These are phyloP conservation scores for Oscheius onirici DNA, from an alignment of 2,888 invertebrate genomes.

Conservation along the genomic window DNA sequence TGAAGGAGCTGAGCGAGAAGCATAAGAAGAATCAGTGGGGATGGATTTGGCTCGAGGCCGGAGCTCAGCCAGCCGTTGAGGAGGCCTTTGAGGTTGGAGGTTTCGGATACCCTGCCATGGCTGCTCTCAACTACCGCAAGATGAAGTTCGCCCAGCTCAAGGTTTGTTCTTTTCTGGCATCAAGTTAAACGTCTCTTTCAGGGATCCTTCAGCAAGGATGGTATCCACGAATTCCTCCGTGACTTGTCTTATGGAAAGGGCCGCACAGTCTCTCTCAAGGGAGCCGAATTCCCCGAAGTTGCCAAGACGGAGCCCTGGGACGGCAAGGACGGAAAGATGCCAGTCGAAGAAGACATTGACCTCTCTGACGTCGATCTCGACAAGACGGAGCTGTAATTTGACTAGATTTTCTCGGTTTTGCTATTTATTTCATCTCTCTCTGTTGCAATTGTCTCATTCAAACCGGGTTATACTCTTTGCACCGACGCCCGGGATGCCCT, in stretches of 20 bases:
- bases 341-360: conserved; percentile 74
- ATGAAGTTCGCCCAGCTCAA: conserved; percentile 92
- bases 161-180: not conserved
- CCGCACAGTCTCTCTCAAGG: conserved; percentile 85
- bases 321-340: conserved; percentile 75
- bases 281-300: conserved; percentile 76
- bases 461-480: no score
- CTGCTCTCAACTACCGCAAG: conserved; percentile 93
- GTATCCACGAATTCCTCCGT: conserved; percentile 93
- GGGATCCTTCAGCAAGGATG: conserved; percentile 85
- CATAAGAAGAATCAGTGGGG: conserved; percentile 95
- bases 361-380: conserved; percentile 74
- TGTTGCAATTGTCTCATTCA: no score
- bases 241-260: conserved; percentile 92
- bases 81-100: conserved; percentile 91
- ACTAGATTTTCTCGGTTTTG: no score
- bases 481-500: no score
- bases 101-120: conserved; percentile 99
- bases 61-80: conserved; percentile 85
- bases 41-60: conserved; percentile 95
- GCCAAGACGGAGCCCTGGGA: conserved; percentile 73
- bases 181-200: not conserved
- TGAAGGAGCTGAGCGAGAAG: conserved; percentile 85
- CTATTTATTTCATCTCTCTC: no score
- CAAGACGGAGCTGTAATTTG: conserved; percentile 61